Percentiles rank a stretch among this genome's conserved stretches.
Conservation (phyloP, 2,113 vertebrate genomes). For the Toxostoma redivivum region DNA sequence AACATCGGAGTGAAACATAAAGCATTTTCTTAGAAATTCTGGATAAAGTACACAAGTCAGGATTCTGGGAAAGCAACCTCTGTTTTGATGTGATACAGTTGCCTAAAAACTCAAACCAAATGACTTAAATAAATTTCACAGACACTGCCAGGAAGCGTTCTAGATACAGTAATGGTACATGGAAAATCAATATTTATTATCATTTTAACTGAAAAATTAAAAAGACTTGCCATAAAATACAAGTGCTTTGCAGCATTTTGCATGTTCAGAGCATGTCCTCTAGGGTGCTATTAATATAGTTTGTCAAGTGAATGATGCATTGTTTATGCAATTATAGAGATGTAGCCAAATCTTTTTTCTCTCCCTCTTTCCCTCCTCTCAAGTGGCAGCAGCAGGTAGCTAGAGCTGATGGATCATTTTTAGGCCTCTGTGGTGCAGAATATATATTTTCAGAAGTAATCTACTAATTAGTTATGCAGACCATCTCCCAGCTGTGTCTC, state of each 20-base stretch:
- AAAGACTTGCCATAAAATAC: slow-evolving; percentile 56
- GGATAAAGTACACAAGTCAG: neutral
- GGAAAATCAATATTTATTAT: slow-evolving; percentile 55
- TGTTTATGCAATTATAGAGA: slow-evolving; percentile 54
- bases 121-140: slow-evolving; percentile 7
- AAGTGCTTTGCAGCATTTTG: slow-evolving; percentile 31
- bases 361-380: neutral
- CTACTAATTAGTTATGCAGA: slow-evolving; percentile 53
- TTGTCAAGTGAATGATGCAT: slow-evolving; percentile 49
- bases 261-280: slow-evolving; percentile 27
- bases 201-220: slow-evolving; percentile 58
- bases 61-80: slow-evolving; percentile 12
- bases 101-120: neutral
- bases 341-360: slow-evolving; percentile 36
- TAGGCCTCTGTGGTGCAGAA: neutral
- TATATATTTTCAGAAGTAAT: slow-evolving; percentile 53
- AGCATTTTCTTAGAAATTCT: neutral
- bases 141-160: slow-evolving; percentile 29
- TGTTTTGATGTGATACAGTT: neutral
- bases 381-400: slow-evolving; percentile 30
- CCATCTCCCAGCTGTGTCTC: slow-evolving; percentile 30
- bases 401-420: slow-evolving; percentile 38
- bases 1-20: neutral
- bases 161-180: slow-evolving; percentile 13
- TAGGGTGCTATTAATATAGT: slow-evolving; percentile 37